phyloP scores from a whole-genome alignment of 2,113 vertebrate genomes.

The Numida meleagris region DNA sequence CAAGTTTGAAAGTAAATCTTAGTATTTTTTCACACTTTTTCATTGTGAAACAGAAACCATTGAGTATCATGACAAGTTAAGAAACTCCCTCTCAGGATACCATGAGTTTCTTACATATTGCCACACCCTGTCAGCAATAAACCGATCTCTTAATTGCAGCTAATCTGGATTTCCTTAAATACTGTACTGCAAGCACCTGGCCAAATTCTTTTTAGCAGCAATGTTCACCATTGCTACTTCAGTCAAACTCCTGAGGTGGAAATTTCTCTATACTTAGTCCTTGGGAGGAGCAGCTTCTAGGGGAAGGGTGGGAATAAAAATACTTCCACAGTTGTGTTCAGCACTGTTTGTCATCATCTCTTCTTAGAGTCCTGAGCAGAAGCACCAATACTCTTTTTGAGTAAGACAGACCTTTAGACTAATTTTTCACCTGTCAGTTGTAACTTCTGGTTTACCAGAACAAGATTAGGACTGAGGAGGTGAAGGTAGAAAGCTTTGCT shows the following conservation, averaged over 20 bases:
- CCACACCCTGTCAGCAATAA: slow-evolving; percentile 43
- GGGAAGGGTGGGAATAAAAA: neutral
- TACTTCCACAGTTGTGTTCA: neutral
- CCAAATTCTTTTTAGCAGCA: slow-evolving; percentile 3
- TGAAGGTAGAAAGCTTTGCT: neutral
- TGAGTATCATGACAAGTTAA: slow-evolving; percentile 27
- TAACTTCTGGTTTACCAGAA: neutral
- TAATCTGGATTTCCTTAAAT: slow-evolving; percentile 32
- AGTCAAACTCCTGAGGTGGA: neutral
- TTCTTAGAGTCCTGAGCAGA: neutral
- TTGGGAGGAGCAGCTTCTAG: neutral
- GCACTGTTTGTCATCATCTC: neutral
- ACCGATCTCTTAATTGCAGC: slow-evolving; percentile 12
- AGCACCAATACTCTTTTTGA: neutral
- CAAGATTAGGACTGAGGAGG: neutral
- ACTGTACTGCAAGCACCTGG: neutral
- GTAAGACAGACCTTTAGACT: neutral
- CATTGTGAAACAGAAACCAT: slow-evolving; percentile 54
- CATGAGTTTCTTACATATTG: neutral
- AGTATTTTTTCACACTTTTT: slow-evolving; percentile 22
- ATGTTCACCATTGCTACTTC: neutral
- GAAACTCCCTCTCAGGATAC: slow-evolving; percentile 23
- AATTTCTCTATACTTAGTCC: neutral
- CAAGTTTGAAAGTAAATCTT: slow-evolving; percentile 9
- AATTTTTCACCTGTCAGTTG: neutral